Conservation (phyloP, 2,797 vertebrate genomes). For the Podarcis lilfordi region DNA sequence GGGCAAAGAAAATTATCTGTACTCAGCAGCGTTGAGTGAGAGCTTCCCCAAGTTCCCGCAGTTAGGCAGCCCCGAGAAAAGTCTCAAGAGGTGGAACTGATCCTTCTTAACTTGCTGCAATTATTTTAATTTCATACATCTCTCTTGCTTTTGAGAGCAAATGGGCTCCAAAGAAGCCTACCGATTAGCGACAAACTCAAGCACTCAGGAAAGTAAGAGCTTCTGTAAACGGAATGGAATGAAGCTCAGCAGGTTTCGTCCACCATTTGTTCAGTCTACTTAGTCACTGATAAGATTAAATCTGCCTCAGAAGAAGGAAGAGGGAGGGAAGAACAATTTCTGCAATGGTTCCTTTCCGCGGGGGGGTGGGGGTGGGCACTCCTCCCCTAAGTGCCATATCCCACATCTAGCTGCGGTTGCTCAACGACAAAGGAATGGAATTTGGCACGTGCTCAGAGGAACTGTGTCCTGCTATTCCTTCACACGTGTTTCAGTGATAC, state of each 20-base stretch:
- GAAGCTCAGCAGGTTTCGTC: neutral
- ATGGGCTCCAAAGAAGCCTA: neutral
- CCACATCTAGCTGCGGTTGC: neutral
- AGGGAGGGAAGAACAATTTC: neutral
- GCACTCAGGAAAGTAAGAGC: neutral
- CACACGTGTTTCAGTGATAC: neutral
- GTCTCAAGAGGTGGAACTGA: neutral
- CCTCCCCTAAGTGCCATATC: neutral
- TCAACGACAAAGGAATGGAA: neutral
- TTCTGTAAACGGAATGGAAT: neutral
- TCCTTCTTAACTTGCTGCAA: neutral
- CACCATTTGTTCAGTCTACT: neutral
- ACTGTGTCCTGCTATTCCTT: neutral
- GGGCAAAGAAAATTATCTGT: conserved; percentile 15
- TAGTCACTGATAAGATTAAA: neutral
- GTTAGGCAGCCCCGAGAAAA: neutral
- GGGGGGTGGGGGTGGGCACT: neutral
- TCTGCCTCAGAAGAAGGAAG: neutral
- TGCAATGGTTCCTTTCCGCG: neutral
- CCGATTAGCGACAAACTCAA: neutral
- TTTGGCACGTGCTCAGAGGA: neutral
- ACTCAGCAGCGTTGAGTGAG: neutral
- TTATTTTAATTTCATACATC: neutral
- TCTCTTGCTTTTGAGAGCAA: neutral
- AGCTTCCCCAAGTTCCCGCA: neutral